A percentile compares a stretch with the other conserved stretches of the same genome.
Conservation (phyloP, 2,888 invertebrate genomes). For the Monoplex corrugatus region DNA sequence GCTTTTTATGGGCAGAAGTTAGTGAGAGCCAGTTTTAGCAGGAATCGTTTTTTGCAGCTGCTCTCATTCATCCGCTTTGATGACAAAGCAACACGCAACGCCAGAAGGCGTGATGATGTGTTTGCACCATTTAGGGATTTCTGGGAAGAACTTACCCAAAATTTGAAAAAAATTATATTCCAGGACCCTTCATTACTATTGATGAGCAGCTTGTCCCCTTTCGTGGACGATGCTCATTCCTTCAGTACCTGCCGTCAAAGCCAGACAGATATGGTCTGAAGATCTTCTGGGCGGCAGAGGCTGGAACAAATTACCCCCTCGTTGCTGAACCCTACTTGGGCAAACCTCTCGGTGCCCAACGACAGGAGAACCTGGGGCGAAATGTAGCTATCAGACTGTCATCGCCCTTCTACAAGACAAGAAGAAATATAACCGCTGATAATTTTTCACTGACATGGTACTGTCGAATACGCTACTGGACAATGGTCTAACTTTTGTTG, state of each 20-base stretch:
- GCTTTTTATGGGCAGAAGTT: not conserved
- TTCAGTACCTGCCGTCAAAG: constrained; percentile 4
- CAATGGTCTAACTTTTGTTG: too few relatives aligned
- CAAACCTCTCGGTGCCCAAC: not conserved
- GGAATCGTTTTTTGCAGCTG: not conserved
- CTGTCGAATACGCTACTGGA: too few relatives aligned
- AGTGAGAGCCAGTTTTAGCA: not conserved
- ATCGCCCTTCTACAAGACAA: too few relatives aligned
- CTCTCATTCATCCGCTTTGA: not conserved
- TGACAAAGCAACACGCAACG: not conserved
- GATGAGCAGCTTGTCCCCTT: not conserved
- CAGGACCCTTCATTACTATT: not conserved
- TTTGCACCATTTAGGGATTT: constrained; percentile 12
- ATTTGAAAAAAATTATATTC: not conserved
- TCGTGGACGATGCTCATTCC: not conserved
- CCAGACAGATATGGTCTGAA: constrained; percentile 25
- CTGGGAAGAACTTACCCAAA: not conserved
- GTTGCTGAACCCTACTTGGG: not conserved
- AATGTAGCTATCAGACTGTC: too few relatives aligned
- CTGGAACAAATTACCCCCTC: not conserved
- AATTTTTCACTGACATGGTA: too few relatives aligned
- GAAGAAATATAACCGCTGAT: too few relatives aligned
- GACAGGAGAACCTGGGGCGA: not conserved
- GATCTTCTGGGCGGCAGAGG: not conserved
- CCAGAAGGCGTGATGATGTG: not conserved